These are phyloP conservation scores for Acanthosepion pharaonis DNA, from an alignment of 2,888 invertebrate species.

Conservation along the genomic window DNA sequence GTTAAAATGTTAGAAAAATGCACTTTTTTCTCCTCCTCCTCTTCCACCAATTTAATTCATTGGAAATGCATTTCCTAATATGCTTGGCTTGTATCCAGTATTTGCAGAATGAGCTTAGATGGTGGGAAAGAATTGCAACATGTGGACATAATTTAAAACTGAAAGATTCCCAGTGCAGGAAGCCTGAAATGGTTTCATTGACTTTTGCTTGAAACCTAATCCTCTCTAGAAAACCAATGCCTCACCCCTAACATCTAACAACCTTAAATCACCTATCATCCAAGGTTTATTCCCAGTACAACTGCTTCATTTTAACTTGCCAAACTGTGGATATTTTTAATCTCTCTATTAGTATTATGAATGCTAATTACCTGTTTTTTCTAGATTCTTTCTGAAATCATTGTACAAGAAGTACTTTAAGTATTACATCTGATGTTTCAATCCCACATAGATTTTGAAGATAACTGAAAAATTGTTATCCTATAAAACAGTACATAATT, in stretches of 20 bases:
- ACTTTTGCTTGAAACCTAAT: not conserved
- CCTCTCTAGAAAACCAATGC: not conserved
- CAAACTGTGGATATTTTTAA: not conserved
- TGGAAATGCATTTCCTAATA: not conserved
- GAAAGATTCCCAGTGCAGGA: not conserved
- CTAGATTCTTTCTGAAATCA: too few species aligned
- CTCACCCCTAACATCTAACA: not conserved
- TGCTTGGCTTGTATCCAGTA: not conserved
- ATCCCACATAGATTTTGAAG: too few species aligned
- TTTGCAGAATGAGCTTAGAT: not conserved
- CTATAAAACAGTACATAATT: too few species aligned
- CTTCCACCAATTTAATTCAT: not conserved
- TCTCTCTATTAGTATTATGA: not conserved
- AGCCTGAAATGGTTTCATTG: conserved; percentile 6
- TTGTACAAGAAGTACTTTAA: too few species aligned
- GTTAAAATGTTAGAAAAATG: not conserved
- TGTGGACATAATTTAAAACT: conserved; percentile 9
- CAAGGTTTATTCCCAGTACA: too few species aligned
- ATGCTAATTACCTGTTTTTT: not conserved
- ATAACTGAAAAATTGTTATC: too few species aligned
- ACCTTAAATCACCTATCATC: too few species aligned
- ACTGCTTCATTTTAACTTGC: not conserved
- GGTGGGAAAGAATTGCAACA: not conserved
- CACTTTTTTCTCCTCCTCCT: not conserved
- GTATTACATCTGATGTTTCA: too few species aligned